phyloP scores from a whole-genome alignment of 2,797 vertebrate genomes.

The Denticeps clupeoides region DNA sequence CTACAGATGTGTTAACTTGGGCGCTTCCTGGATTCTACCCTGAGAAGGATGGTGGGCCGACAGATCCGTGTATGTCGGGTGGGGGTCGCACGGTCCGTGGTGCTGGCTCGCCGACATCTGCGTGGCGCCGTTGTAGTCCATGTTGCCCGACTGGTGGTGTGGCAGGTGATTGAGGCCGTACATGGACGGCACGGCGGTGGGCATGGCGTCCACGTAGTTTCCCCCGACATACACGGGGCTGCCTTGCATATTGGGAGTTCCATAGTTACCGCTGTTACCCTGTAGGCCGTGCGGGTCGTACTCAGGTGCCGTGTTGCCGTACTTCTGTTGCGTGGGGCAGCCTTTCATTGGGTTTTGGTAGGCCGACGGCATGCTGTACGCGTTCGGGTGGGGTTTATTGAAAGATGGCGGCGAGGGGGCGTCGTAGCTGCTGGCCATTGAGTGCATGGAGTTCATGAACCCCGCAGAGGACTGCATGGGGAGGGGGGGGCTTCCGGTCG shows the following conservation, averaged over 20 bases:
- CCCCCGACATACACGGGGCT: constrained; percentile 88
- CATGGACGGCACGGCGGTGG: constrained; percentile 79
- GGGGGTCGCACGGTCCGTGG: constrained; percentile 84
- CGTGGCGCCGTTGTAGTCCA: constrained; percentile 87
- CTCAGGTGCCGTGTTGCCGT: constrained; percentile 70
- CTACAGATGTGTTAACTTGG: constrained; percentile 99
- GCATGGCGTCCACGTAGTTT: constrained; percentile 85
- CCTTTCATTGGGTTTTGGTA: constrained; percentile 87
- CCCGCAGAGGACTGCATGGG: constrained; percentile 85
- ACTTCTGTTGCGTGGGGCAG: constrained; percentile 86
- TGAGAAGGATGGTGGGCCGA: constrained; percentile 91
- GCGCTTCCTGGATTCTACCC: constrained; percentile 99
- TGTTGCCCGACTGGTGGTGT: constrained; percentile 73
- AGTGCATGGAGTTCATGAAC: constrained; percentile 86
- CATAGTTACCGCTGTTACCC: constrained; percentile 71
- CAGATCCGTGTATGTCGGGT: constrained; percentile 87
- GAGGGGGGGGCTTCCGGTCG: constrained; percentile 82
- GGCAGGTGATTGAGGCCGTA: constrained; percentile 89
- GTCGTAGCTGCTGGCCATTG: constrained; percentile 78
- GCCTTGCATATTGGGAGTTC: constrained; percentile 71
- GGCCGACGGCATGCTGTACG: constrained; percentile 80
- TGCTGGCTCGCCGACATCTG: constrained; percentile 77
- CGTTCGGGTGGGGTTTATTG: constrained; percentile 84
- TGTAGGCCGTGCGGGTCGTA: constrained; percentile 82
- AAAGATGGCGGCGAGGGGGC: constrained; percentile 87